Base-by-base conservation (phyloP, 2,797 vertebrate species). In the Ptychobarbus kaznakovi region DNA sequence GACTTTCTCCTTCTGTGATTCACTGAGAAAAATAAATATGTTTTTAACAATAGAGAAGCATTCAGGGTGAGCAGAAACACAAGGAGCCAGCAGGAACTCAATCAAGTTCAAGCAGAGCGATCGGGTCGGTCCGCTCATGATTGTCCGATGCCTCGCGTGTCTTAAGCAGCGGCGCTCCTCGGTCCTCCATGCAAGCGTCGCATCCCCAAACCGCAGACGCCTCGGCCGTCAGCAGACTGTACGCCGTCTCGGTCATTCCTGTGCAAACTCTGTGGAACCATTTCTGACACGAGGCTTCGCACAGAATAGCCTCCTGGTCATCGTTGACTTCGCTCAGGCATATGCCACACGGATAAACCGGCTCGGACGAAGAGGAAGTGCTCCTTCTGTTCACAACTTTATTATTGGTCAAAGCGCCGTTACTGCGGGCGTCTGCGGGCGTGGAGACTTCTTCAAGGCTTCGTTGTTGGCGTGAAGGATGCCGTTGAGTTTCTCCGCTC, bases 231-330 rank as follows among this genome's bases (percentile, higher is more conserved):
- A 97, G 93, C 5, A 97, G 93, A 53, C 96, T 95, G 0, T 96
- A 96, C 0, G 96, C 96, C 0, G 95, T 95, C 90, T 97, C 96
- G 0, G 96, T 97, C 96, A 97, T 96, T 38, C 96, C 96, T 0
- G 96, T 97, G 65, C 96, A 97, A 83, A 96, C 80, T 28, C 96
- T 94, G 83, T 97, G 96, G 88, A 97, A 96, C 96, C 95, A 97
- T 10, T 96, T 96, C 80, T 96, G 96, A 89, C 96, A 97, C 4
- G 94, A 96, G 16, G 95, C 96, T 89, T 97, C 96, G 12, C 96
- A 97, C 56, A 96, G 88, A 87, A 97, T 96, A 87, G 96, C 96
- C 25, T 96, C 96, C 90, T 96, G 95, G 86, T 96, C 94, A 61
- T 96, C 96, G 0, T 96, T 96, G 78, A 97, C 96, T 84, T 97